A percentile compares a stretch with the other conserved stretches of the same genome.
phyloP scores from a whole-genome alignment of 2,113 vertebrate species.

The Rhynchomys soricoides region DNA sequence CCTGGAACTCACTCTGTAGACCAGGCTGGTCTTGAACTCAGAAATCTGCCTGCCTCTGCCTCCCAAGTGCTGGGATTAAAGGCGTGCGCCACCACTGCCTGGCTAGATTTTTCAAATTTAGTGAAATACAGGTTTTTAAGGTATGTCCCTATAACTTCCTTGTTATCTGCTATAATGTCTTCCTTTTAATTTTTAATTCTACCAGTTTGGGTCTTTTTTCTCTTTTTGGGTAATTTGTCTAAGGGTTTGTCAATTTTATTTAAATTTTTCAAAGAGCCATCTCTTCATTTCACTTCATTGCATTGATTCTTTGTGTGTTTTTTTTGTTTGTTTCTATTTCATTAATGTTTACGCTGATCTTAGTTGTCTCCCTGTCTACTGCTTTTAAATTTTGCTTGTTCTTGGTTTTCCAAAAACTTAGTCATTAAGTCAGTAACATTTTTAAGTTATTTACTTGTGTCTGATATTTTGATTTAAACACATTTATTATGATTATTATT shows the following conservation, averaged over 20 bases:
- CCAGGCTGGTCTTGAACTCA: too few species aligned
- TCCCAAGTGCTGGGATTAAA: too few species aligned
- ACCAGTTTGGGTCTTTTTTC: neutral
- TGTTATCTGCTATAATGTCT: neutral
- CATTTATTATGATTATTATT: neutral
- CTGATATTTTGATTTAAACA: neutral
- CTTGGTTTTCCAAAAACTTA: neutral
- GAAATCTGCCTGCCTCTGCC: too few species aligned
- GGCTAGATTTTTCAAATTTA: neutral
- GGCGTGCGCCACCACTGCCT: too few species aligned
- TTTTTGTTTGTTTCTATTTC: neutral
- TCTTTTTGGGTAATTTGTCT: neutral
- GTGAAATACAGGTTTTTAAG: neutral
- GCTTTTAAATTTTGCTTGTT: neutral
- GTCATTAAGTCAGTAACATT: neutral
- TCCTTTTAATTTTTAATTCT: neutral
- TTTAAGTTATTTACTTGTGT: neutral
- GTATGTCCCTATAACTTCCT: neutral
- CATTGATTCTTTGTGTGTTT: neutral
- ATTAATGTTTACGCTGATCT: neutral
- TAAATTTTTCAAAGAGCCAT: neutral
- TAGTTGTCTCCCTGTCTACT: neutral
- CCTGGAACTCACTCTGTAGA: too few species aligned
- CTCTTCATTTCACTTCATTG: neutral
- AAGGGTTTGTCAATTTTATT: neutral